Percentiles rank a stretch among this genome's conserved stretches.
Conservation (phyloP, 1,140 invertebrate species). For the Drosophila lini region DNA sequence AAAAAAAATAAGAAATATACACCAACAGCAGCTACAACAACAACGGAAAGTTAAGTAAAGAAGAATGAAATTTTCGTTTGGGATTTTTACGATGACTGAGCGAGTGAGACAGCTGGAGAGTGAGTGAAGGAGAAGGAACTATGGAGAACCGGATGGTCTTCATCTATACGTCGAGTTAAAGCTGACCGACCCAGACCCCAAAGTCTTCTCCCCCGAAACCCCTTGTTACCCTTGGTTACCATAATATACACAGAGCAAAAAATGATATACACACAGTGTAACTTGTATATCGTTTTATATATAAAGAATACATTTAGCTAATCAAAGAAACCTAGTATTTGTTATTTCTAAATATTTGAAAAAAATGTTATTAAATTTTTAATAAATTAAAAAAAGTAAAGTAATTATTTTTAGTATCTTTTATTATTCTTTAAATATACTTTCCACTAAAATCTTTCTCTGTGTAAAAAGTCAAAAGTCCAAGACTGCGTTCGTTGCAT, state of each 20-base stretch:
- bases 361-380: neutral
- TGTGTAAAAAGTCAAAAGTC: constrained; percentile 30
- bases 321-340: no score
- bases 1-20: constrained; percentile 52
- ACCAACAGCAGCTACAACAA: constrained; percentile 8
- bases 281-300: no score
- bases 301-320: no score
- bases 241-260: constrained; percentile 15
- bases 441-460: neutral
- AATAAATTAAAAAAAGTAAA: neutral
- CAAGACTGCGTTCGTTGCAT: constrained; percentile 37
- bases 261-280: no score
- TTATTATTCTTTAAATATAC: neutral
- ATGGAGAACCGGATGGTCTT: constrained; percentile 71
- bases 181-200: constrained; percentile 45
- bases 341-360: neutral
- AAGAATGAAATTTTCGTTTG: constrained; percentile 76
- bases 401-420: neutral
- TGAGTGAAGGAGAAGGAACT: constrained; percentile 6
- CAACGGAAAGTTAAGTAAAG: constrained; percentile 54
- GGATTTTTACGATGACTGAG: constrained; percentile 37
- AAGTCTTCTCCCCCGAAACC: constrained; percentile 9
- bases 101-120: neutral
- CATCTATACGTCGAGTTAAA: constrained; percentile 26
- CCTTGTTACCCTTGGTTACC: constrained; percentile 2